Evolutionary conservation across 2,113 vertebrate species (phyloP).

Genomic region (Corvus hawaiiensis): DNA sequence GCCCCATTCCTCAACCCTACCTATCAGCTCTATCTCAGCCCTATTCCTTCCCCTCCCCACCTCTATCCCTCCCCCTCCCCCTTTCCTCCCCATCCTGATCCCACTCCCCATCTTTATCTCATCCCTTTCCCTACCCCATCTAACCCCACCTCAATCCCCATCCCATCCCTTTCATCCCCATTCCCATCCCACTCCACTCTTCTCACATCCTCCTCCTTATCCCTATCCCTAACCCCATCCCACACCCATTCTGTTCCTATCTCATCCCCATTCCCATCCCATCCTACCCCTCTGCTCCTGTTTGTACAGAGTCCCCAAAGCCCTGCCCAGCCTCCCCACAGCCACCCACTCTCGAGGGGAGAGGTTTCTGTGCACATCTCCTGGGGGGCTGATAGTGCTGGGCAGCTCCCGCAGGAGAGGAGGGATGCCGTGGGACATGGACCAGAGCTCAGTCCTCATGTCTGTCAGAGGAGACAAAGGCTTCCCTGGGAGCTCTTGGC

Average conservation of each 20-base stretch:
- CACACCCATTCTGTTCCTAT: neutral
- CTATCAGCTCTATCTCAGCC: neutral
- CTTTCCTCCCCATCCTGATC: neutral
- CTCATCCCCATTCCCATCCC: neutral
- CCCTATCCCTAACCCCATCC: neutral
- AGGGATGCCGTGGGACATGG: neutral
- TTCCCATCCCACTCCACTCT: neutral
- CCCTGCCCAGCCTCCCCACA: neutral
- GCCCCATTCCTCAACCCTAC: neutral
- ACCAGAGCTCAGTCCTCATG: neutral
- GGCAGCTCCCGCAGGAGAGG: neutral
- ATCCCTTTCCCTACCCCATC: neutral
- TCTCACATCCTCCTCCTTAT: neutral
- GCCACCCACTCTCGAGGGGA: neutral
- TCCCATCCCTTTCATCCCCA: neutral
- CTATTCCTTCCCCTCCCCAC: neutral
- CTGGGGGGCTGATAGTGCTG: neutral
- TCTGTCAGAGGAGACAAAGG: neutral
- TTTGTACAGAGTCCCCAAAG: neutral
- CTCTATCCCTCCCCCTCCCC: neutral
- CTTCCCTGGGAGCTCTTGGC: neutral
- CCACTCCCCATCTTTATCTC: neutral
- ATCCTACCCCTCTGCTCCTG: neutral
- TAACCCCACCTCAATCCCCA: neutral
- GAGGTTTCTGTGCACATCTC: neutral